Percentiles rank a stretch among this genome's conserved stretches.
Conservation (phyloP, 2,888 invertebrate species). For the Saturnia pavonia region DNA sequence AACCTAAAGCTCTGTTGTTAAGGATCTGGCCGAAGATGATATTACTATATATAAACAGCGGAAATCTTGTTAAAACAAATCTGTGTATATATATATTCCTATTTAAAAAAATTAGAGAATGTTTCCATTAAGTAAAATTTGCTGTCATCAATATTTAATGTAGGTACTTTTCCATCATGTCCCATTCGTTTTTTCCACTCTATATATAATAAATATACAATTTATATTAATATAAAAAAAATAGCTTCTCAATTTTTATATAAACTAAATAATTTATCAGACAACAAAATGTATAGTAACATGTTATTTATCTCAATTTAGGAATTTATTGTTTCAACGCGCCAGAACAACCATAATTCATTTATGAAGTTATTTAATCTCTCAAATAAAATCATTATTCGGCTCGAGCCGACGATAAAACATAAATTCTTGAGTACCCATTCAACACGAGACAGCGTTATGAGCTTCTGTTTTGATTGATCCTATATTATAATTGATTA, state of each 20-base stretch:
- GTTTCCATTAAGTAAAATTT: no score
- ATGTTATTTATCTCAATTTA: conserved; percentile 18
- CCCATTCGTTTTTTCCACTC: no score
- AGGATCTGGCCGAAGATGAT: no score
- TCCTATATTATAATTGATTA: neutral
- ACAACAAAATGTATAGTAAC: conserved; percentile 6
- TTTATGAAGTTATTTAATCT: conserved; percentile 17
- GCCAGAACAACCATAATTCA: conserved; percentile 15
- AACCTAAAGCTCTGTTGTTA: neutral
- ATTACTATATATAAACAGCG: no score
- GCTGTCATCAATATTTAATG: no score
- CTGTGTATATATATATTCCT: no score
- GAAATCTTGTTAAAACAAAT: no score
- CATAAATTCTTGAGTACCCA: conserved; percentile 12
- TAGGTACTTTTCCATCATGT: no score
- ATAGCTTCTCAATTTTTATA: neutral
- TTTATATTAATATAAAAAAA: neutral
- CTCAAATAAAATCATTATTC: conserved; percentile 22
- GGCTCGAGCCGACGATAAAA: conserved; percentile 2
- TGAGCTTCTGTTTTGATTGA: neutral
- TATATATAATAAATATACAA: neutral
- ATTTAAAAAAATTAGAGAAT: no score
- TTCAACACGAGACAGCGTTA: neutral
- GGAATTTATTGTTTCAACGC: conserved; percentile 15
- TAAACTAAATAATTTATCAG: neutral